phyloP scores from a whole-genome alignment of 2,888 invertebrate species.

The Caradrina clavipalpis region DNA sequence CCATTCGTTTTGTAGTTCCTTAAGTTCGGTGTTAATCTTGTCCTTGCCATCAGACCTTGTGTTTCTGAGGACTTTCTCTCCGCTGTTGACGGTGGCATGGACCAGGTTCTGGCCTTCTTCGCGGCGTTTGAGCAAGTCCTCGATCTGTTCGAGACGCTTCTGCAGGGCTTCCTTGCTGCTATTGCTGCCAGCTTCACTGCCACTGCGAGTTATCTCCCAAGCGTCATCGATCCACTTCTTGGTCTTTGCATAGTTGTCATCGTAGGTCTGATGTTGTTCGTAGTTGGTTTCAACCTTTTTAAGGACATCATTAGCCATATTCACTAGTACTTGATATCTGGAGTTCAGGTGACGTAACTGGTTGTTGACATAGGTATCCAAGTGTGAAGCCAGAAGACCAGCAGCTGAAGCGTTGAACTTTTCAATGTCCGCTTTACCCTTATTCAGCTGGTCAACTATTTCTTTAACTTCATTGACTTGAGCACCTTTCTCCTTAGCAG shows the following conservation, averaged over 20 bases:
- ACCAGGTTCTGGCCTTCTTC: slow-evolving; percentile 97
- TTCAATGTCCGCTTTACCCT: slow-evolving; percentile 95
- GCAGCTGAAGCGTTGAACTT: slow-evolving; percentile 95
- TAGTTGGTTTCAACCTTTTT: slow-evolving; percentile 97
- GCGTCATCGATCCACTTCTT: slow-evolving; percentile 97
- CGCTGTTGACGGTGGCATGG: slow-evolving; percentile 96
- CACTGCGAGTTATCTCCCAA: slow-evolving; percentile 95
- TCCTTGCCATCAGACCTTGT: slow-evolving; percentile 97
- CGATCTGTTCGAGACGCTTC: slow-evolving; percentile 94
- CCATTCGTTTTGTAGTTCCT: slow-evolving; percentile 98
- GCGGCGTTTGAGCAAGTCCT: slow-evolving; percentile 94
- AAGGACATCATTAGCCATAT: slow-evolving; percentile 96
- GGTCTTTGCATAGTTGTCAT: slow-evolving; percentile 94
- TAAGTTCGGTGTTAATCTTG: slow-evolving; percentile 95
- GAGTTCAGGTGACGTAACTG: slow-evolving; percentile 96
- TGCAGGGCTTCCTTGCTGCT: slow-evolving; percentile 96
- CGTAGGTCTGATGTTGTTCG: slow-evolving; percentile 96
- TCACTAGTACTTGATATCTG: slow-evolving; percentile 96
- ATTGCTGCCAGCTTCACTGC: slow-evolving; percentile 94
- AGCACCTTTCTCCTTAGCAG: slow-evolving; percentile 95
- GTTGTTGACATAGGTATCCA: slow-evolving; percentile 97
- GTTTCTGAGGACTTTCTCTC: slow-evolving; percentile 96
- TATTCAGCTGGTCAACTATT: slow-evolving; percentile 93
- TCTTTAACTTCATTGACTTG: slow-evolving; percentile 96
- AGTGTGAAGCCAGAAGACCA: slow-evolving; percentile 94